These are phyloP conservation scores for Tachina lurida DNA, from an alignment of 2,888 invertebrate genomes.

Conservation along the genomic window DNA sequence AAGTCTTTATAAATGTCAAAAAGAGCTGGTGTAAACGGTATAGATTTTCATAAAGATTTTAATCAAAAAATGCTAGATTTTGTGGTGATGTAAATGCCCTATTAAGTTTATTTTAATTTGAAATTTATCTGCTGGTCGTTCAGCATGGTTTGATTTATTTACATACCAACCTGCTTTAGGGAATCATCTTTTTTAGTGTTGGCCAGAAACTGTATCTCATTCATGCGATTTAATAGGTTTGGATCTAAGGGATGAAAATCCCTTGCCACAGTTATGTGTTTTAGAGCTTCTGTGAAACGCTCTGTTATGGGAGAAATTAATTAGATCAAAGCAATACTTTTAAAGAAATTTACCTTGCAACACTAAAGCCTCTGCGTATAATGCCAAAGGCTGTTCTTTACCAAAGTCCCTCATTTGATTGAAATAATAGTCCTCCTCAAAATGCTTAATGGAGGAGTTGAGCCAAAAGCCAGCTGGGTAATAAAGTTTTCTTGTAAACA, in stretches of 20 bases:
- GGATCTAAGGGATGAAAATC: constrained; percentile 69
- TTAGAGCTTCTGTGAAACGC: constrained; percentile 73
- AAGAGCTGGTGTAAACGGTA: too few species aligned
- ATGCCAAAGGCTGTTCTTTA: constrained; percentile 70
- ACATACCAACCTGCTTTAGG: constrained; percentile 57
- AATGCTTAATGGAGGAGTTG: constrained; percentile 71
- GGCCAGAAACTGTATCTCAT: constrained; percentile 71
- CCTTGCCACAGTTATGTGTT: constrained; percentile 72
- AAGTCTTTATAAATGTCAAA: too few species aligned
- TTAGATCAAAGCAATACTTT: background rate
- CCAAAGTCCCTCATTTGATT: constrained; percentile 53
- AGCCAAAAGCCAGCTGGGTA: constrained; percentile 75
- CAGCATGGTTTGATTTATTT: too few species aligned
- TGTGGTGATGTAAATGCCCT: too few species aligned
- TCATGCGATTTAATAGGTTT: constrained; percentile 72
- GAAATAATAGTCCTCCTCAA: constrained; percentile 37
- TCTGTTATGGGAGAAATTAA: constrained; percentile 32
- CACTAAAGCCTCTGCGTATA: constrained; percentile 76
- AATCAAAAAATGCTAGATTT: too few species aligned
- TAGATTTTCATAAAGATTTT: too few species aligned
- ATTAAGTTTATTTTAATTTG: too few species aligned
- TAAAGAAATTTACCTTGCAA: constrained; percentile 74
- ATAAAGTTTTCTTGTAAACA: constrained; percentile 71
- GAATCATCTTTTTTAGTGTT: constrained; percentile 17
- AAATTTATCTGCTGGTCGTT: too few species aligned